Percentiles rank a stretch among this genome's conserved stretches.
Conservation (phyloP, 1,140 invertebrate species). For the Euwallacea fornicatus region DNA sequence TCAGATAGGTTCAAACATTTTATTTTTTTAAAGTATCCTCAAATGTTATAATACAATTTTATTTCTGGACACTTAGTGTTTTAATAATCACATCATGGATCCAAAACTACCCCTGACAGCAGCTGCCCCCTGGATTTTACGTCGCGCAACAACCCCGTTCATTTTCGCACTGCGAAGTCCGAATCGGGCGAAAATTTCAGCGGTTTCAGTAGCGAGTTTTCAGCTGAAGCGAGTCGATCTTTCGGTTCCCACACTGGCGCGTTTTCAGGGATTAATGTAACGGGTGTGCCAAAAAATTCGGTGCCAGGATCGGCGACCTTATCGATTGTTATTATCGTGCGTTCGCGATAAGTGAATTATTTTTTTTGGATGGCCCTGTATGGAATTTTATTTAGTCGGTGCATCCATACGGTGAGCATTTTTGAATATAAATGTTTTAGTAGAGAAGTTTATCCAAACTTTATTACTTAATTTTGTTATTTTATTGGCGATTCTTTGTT, state of each 20-base stretch:
- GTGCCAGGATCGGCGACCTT: neutral
- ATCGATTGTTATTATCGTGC: slow-evolving; percentile 11
- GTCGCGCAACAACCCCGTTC: neutral
- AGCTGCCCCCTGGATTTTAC: slow-evolving; percentile 22
- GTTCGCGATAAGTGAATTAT: neutral
- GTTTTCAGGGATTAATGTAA: slow-evolving; percentile 27
- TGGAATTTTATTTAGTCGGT: too few relatives aligned
- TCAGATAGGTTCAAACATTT: too few relatives aligned
- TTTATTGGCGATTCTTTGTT: too few relatives aligned
- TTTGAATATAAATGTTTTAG: too few relatives aligned
- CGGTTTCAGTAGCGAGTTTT: slow-evolving; percentile 38
- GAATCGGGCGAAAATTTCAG: slow-evolving; percentile 28
- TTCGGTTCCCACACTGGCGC: slow-evolving; percentile 12
- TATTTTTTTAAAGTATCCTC: too few relatives aligned
- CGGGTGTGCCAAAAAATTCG: slow-evolving; percentile 34
- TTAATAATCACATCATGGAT: too few relatives aligned
- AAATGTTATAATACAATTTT: too few relatives aligned
- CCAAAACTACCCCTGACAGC: neutral
- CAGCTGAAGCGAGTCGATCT: slow-evolving; percentile 31
- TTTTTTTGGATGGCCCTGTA: too few relatives aligned
- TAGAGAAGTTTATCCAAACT: too few relatives aligned
- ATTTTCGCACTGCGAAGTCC: slow-evolving; percentile 38
- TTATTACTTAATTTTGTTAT: too few relatives aligned
- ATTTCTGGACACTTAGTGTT: too few relatives aligned
- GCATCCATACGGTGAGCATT: too few relatives aligned